Evolutionary conservation across 2,113 vertebrate genomes (phyloP).

Genomic region (Forbesichthys papilliferus): DNA sequence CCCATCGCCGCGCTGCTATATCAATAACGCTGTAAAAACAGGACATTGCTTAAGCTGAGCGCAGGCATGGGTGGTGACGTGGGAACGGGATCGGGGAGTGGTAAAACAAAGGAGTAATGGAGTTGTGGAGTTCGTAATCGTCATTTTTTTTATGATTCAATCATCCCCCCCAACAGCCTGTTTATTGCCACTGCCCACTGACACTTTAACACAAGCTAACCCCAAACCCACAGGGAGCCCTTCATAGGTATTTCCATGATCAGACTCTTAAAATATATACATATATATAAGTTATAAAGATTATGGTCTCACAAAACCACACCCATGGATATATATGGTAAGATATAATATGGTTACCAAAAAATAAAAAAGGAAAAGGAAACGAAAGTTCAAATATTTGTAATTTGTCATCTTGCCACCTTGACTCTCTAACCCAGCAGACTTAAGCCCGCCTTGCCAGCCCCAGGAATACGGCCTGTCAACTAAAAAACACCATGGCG

Average conservation of each 20-base stretch:
- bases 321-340: no score
- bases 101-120: conserved; percentile 63
- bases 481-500: conserved; percentile 55
- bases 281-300: not conserved
- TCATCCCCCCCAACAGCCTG: conserved; percentile 40
- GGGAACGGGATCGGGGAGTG: conserved; percentile 32
- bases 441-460: conserved; percentile 23
- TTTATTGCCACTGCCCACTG: conserved; percentile 29
- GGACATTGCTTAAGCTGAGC: conserved; percentile 49
- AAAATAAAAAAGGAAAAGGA: no score
- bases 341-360: no score
- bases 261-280: not conserved
- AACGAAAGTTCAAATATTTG: not conserved
- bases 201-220: conserved; percentile 13
- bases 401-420: conserved; percentile 14
- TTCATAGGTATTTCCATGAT: not conserved
- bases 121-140: conserved; percentile 41
- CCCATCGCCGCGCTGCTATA: conserved; percentile 32
- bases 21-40: conserved; percentile 59
- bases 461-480: conserved; percentile 50
- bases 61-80: conserved; percentile 44
- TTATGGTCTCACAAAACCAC: not conserved
- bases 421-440: conserved; percentile 36
- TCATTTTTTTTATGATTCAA: conserved; percentile 59
- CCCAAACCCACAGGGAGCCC: not conserved